Conservation (phyloP, 2,113 vertebrate genomes). For the Eidolon helvum region DNA sequence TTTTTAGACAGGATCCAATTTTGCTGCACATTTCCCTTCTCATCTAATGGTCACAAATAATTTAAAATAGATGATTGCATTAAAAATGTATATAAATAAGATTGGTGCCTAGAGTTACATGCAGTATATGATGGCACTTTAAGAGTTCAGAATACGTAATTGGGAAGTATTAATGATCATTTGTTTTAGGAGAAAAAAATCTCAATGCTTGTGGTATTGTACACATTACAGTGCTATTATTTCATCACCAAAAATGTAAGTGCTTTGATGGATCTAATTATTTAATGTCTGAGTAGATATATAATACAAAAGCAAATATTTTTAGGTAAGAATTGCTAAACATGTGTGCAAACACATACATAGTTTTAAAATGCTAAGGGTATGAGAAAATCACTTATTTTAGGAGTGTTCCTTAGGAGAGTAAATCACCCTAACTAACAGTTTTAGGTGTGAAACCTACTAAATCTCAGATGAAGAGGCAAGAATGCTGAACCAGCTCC, state of each 20-base stretch:
- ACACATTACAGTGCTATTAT: neutral
- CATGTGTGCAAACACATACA: neutral
- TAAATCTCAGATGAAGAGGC: neutral
- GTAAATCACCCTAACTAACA: neutral
- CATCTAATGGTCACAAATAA: constrained; percentile 57
- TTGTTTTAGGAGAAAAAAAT: neutral
- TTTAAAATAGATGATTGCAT: constrained; percentile 66
- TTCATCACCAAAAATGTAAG: constrained; percentile 22
- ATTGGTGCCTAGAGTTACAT: neutral
- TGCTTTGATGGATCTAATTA: neutral
- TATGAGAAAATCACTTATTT: neutral
- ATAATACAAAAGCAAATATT: neutral
- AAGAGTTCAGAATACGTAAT: neutral
- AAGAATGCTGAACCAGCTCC: rapidly evolving
- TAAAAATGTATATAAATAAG: constrained; percentile 73
- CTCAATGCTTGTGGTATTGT: neutral
- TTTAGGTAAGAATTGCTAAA: constrained; percentile 27
- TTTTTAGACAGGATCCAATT: constrained; percentile 67
- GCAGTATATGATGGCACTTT: neutral
- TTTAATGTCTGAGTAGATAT: neutral
- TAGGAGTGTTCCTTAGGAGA: neutral
- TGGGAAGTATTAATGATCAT: neutral
- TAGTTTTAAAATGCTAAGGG: neutral
- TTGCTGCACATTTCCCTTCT: constrained; percentile 49
- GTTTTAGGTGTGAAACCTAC: neutral